Evolutionary conservation across 2,113 vertebrate species (phyloP), one percentile per base, ranked within the genome.

Genomic region (Xenotilapia flavipinnis): DNA sequence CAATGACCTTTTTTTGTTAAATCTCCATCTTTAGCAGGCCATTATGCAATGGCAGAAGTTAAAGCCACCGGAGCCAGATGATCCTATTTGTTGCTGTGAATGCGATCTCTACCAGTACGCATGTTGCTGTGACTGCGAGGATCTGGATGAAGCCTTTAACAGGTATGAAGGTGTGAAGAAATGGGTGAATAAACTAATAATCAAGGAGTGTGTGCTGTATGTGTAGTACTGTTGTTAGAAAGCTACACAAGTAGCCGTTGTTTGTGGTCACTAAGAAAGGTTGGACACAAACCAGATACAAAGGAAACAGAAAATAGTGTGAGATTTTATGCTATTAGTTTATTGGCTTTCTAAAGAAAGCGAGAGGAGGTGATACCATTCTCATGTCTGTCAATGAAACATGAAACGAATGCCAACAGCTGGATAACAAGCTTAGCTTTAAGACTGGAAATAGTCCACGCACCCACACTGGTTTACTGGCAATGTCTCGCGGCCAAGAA

Each of bases 1-100:
- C 31, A 3, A 68, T 19, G 15, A 21, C 68, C 31, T 56, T 79
- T 23, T 90, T 13, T 90, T 10, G 89, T 83, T 85, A 10, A 85
- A 85, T 65, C 19, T 21, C 14, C 31, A 13, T 77, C 60, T 47
- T 83, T 65, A 88, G 62, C 55, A 26, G 86, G 86, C 62, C 92
- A 91, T 14, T 4, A 96, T 96, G 96, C 93, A 95, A 90, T 94
- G 93, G 93, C 94, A 96, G 79, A 95, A 95, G 91, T 86, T 96
- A 53, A 96, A 95, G 58, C 95, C 96, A 42, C 96, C 96, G 2
- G 92, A 96, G 55, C 95, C 94, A 6, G 96, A 95, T 21, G 96
- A 96, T 12, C 93, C 93, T 3, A 92, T 96, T 86, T 96, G 96
- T 85, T 96, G 96, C 91, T 96, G 96, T 87, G 95, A 96, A 86